Base-by-base conservation (phyloP, 2,113 vertebrate species). In the Leuciscus idus region DNA sequence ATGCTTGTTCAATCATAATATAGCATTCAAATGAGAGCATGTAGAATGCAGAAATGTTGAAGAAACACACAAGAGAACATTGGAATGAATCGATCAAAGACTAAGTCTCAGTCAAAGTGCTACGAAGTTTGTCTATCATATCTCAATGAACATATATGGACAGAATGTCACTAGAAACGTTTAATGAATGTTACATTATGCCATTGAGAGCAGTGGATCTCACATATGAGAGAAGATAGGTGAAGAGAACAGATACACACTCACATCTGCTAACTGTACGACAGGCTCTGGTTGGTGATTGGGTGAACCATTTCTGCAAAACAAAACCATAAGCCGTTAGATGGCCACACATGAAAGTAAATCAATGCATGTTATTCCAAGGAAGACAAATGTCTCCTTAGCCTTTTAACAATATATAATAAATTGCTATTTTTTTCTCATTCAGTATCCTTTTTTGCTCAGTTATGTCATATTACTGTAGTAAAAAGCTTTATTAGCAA, bases 291-390 rank as follows among this genome's bases (percentile, higher is more conserved):
- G 95, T 88, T 94, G 94, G 88, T 95, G 94, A 89, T 90, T 98
- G 50, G 98, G 98, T n/a, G 98, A 99, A 72, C 97, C 97, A 66
- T 98, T 99, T 89, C 97, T 99, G 85, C 61, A 90, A 86, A 81
- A 15, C 19, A 80, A 80, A 80, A 61, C 2, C 33, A 80, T 55
- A 11, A 77, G 28, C 48, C 50, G 55, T 77, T 77, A 77, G 17
- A 30, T 57, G 30, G 17, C 30, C 61, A 64, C 9, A 64, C 23
- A 62, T 62, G 3, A 28, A 6, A 55, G 15, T 21, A 52, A 77
- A 77, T 36, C 7, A 70, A 1, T 70, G 17, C 7, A 70, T 55
- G 17, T 10, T 19, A 17, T 30, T 77, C 8, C 28, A 77, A 77
- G 7, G 15, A 77, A 33, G 50, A 77, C n/a, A 21, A 55, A 55